A percentile compares a stretch with the other conserved stretches of the same genome.
Evolutionary conservation across 2,888 invertebrate genomes (phyloP).

Genomic region (Coleophora deauratella): DNA sequence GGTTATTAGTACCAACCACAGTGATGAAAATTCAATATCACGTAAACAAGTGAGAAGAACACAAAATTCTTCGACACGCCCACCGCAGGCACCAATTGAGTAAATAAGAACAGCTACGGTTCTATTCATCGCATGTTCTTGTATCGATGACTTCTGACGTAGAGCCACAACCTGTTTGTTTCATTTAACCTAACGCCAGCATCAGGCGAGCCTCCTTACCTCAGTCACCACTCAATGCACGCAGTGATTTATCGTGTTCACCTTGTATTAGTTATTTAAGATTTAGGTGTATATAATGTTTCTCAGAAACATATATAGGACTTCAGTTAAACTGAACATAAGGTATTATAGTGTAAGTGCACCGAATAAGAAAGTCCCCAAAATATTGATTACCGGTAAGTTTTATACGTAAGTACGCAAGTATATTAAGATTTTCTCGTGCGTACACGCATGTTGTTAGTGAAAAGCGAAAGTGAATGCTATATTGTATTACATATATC

Average conservation of each 20-base stretch:
- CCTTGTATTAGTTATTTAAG: slow-evolving; percentile 2
- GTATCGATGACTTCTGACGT: neutral
- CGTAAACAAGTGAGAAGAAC: slow-evolving; percentile 6
- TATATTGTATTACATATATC: no score
- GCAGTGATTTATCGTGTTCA: slow-evolving; percentile 40
- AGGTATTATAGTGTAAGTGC: slow-evolving; percentile 41
- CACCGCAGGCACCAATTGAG: slow-evolving; percentile 17
- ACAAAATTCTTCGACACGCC: slow-evolving; percentile 33
- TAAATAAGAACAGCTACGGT: slow-evolving; percentile 20
- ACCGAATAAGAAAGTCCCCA: slow-evolving; percentile 48
- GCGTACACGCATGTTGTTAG: no score
- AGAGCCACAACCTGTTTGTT: slow-evolving; percentile 38
- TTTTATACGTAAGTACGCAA: slow-evolving; percentile 15
- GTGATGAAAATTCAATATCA: slow-evolving; percentile 17
- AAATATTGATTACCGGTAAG: slow-evolving; percentile 75
- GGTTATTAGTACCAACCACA: no score
- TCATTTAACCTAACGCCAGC: slow-evolving; percentile 27
- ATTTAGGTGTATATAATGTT: slow-evolving; percentile 31
- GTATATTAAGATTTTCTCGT: no score
- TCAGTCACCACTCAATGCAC: slow-evolving; percentile 44
- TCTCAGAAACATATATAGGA: slow-evolving; percentile 39
- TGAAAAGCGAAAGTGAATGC: no score
- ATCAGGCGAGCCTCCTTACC: slow-evolving; percentile 20
- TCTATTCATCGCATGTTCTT: slow-evolving; percentile 22
- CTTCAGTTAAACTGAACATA: slow-evolving; percentile 30